These are phyloP conservation scores for Clupea harengus DNA, from an alignment of 2,113 vertebrate genomes.

Conservation along the genomic window DNA sequence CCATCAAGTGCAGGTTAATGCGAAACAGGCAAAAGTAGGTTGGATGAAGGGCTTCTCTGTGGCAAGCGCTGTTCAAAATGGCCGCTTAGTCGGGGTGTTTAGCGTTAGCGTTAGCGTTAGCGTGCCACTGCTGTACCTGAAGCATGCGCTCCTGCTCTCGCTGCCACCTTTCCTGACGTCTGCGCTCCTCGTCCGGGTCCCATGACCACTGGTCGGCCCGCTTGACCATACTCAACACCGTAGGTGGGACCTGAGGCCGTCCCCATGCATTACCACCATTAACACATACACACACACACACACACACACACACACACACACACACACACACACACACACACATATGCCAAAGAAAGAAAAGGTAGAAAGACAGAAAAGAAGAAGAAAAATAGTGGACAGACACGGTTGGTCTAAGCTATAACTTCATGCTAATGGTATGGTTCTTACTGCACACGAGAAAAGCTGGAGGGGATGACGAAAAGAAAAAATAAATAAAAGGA, in stretches of 20 bases:
- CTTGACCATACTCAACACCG: conserved; percentile 70
- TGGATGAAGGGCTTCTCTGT: not conserved
- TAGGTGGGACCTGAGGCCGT: conserved; percentile 64
- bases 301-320: conserved; percentile 30
- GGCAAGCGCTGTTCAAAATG: not conserved
- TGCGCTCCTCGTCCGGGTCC: conserved; percentile 96
- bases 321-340: conserved; percentile 20
- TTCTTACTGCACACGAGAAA: conserved; percentile 63
- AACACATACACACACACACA: conserved; percentile 34
- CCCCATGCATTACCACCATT: conserved; percentile 38
- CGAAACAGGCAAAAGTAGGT: not conserved
- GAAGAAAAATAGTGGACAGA: conserved; percentile 54
- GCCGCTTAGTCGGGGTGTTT: not conserved
- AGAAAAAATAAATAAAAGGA: not conserved
- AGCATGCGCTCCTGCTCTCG: conserved; percentile 93
- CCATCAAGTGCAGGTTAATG: not conserved
- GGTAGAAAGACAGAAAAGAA: conserved; percentile 44
- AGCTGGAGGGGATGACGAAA: conserved; percentile 21
- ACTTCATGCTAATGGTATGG: conserved; percentile 52
- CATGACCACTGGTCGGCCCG: conserved; percentile 87
- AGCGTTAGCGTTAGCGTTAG: conserved; percentile 39
- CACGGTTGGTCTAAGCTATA: conserved; percentile 60
- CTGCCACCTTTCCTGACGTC: conserved; percentile 93
- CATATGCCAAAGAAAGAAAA: conserved; percentile 31
- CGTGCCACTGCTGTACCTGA: conserved; percentile 77